phyloP scores from a whole-genome alignment of 2,113 vertebrate species.

The Eubucco bourcierii region DNA sequence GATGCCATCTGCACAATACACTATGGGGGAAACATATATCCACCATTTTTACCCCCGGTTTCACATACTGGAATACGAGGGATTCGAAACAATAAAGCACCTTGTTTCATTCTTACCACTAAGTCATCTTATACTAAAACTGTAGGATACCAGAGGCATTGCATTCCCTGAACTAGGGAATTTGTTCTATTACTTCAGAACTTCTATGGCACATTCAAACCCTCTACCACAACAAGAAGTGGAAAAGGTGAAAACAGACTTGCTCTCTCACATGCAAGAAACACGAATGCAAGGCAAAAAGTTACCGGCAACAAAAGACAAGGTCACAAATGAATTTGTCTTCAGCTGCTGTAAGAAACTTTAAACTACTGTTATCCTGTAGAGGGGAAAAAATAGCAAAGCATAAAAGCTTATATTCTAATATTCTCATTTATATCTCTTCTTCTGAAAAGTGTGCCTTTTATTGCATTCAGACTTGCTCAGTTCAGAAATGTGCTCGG shows the following conservation, averaged over 20 bases:
- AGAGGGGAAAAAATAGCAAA: neutral
- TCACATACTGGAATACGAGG: neutral
- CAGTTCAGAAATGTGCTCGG: neutral
- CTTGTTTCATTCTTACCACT: neutral
- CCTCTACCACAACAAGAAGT: neutral
- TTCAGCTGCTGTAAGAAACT: neutral
- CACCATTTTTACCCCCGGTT: neutral
- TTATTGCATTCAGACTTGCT: constrained; percentile 40
- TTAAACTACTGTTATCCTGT: neutral
- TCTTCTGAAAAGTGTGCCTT: neutral
- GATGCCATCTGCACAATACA: neutral
- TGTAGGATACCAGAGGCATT: neutral
- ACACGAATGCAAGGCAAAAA: neutral
- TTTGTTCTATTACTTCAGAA: neutral
- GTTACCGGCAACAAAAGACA: neutral
- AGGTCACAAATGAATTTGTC: neutral
- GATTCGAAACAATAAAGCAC: neutral
- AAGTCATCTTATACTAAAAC: neutral
- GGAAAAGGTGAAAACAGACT: neutral
- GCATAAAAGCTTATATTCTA: neutral
- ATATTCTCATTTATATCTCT: constrained; percentile 16
- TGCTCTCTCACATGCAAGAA: neutral
- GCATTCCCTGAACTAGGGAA: neutral
- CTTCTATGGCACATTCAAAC: neutral
- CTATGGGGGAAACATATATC: neutral